Percentiles rank a stretch among this genome's conserved stretches.
Evolutionary conservation across 1,140 invertebrate species (phyloP).

Genomic region (Anadara kagoshimensis): DNA sequence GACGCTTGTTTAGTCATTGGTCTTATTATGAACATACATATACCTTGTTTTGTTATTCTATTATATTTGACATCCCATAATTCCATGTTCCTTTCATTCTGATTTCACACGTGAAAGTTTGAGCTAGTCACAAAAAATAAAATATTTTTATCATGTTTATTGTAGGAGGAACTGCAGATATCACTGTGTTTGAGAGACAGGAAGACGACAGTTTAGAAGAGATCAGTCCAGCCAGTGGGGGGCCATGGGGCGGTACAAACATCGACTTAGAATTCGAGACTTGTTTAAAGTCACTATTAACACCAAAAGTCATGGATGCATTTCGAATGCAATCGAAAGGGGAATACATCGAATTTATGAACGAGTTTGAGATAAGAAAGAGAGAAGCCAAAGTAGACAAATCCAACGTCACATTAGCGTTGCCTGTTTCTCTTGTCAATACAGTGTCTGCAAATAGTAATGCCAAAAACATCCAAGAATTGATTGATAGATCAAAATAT

Average conservation of each 20-base stretch:
- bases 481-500: no score
- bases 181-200: conserved; percentile 14
- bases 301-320: not conserved
- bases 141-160: not conserved
- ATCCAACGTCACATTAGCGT: not conserved
- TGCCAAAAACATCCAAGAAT: no score
- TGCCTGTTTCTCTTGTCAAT: not conserved
- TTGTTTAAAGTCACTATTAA: not conserved
- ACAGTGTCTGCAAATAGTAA: no score
- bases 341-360: conserved; percentile 6
- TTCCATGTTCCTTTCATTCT: no score
- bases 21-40: no score
- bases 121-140: no score
- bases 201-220: conserved; percentile 4
- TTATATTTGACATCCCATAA: no score
- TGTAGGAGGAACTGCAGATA: conserved; percentile 30
- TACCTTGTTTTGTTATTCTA: no score
- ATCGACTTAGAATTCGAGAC: conserved; percentile 4
- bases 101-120: no score
- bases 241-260: conserved; percentile 21
- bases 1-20: no score
- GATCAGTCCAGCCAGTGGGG: conserved; percentile 19
- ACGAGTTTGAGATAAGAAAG: conserved; percentile 11
- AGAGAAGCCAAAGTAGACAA: not conserved
- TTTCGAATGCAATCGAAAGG: not conserved